Evolutionary conservation across 1,140 invertebrate species (phyloP).

Genomic region (Cherax quadricarinatus): DNA sequence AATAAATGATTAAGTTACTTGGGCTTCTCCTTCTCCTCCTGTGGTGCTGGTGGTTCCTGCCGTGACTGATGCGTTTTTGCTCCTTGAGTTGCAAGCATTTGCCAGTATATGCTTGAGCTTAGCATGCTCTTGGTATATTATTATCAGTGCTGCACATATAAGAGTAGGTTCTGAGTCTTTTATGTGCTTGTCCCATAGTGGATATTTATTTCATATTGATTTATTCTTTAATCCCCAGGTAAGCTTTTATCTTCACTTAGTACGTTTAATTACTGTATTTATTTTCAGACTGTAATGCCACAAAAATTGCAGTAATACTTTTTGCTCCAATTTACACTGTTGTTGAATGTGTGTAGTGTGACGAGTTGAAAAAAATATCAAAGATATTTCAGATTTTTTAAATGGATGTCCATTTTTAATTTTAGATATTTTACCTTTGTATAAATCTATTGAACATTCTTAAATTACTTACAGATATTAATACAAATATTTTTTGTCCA

Average conservation of each 20-base stretch:
- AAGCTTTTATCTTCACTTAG: slow-evolving; percentile 13
- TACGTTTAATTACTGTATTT: neutral
- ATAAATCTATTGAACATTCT: neutral
- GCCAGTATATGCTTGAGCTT: slow-evolving; percentile 53
- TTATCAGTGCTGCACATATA: slow-evolving; percentile 14
- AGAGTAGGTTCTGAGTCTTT: slow-evolving; percentile 2
- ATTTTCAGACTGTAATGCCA: neutral
- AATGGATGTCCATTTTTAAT: neutral
- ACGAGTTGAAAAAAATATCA: neutral
- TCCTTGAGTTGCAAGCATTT: slow-evolving; percentile 52
- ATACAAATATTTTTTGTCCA: neutral
- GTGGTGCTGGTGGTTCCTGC: slow-evolving; percentile 54
- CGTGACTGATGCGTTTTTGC: slow-evolving; percentile 41
- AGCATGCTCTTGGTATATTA: slow-evolving; percentile 35
- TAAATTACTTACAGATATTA: slow-evolving; percentile 2
- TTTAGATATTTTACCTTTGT: neutral
- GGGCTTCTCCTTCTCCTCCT: slow-evolving; percentile 44
- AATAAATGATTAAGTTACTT: neutral
- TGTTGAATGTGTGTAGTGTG: slow-evolving; percentile 11
- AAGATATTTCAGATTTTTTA: neutral
- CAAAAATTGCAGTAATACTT: neutral
- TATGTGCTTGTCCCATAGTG: slow-evolving; percentile 19
- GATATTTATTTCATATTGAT: slow-evolving; percentile 28
- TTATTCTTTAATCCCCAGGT: neutral
- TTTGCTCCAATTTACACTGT: neutral